A percentile compares a stretch with the other conserved stretches of the same genome.
These are phyloP conservation scores for Hypsopygia costalis DNA, from an alignment of 2,888 invertebrate species.

Conservation along the genomic window DNA sequence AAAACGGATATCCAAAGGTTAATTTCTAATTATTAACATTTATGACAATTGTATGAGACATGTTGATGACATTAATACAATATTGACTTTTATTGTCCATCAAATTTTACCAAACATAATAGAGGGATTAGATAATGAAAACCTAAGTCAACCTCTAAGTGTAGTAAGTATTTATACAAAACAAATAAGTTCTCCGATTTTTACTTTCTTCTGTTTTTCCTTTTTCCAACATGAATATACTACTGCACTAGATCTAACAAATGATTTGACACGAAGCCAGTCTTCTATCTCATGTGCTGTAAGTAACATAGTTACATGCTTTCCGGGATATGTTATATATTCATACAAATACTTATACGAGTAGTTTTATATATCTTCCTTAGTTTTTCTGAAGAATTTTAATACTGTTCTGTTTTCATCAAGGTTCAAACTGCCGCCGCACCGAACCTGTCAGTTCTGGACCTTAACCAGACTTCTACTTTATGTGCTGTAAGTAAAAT, in stretches of 20 bases:
- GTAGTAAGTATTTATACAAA: too few species aligned
- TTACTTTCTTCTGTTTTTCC: too few species aligned
- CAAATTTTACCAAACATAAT: constrained; percentile 4
- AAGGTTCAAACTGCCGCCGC: not conserved
- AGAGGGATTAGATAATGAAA: constrained; percentile 3
- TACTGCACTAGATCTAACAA: constrained; percentile 2
- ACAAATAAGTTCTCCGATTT: too few species aligned
- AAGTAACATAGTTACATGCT: constrained; percentile 4
- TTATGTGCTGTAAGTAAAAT: too few species aligned
- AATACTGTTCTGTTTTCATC: too few species aligned
- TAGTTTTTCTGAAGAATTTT: too few species aligned
- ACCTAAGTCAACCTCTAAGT: too few species aligned
- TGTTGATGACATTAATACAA: too few species aligned
- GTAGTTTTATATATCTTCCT: too few species aligned
- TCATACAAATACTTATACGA: too few species aligned
- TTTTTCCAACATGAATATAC: not conserved
- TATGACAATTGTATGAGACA: constrained; percentile 1
- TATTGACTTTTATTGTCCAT: constrained; percentile 2
- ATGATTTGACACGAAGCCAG: not conserved
- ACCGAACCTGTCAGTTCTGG: constrained; percentile 1
- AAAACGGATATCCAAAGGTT: constrained; percentile 13
- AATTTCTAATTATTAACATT: not conserved
- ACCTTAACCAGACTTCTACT: too few species aligned
- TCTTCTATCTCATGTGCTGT: constrained; percentile 8
- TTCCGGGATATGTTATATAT: too few species aligned